phyloP scores from a whole-genome alignment of 2,113 vertebrate genomes.

The Albula goreensis region DNA sequence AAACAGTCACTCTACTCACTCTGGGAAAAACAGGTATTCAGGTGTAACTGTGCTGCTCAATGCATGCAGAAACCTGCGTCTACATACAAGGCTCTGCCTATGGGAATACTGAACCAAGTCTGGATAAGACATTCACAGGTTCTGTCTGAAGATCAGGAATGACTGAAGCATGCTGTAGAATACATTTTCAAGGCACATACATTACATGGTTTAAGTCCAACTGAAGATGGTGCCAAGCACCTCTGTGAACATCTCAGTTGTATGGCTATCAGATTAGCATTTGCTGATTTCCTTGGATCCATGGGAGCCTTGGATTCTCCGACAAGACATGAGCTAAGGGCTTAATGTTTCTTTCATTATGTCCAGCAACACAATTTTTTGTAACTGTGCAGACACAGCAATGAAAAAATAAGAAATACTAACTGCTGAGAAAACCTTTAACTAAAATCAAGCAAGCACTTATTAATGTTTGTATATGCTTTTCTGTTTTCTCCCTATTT shows the following conservation, averaged over 20 bases:
- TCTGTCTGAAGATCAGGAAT: background rate
- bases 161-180: background rate
- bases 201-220: background rate
- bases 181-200: background rate
- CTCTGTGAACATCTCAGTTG: background rate
- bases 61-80: background rate
- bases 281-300: background rate
- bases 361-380: too few relatives aligned
- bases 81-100: background rate
- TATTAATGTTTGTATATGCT: too few relatives aligned
- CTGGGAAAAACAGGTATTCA: too few relatives aligned
- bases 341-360: too few relatives aligned
- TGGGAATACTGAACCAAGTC: background rate
- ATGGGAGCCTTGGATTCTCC: background rate
- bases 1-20: too few relatives aligned
- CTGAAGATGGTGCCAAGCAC: background rate
- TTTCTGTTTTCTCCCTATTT: too few relatives aligned
- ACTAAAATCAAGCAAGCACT: background rate
- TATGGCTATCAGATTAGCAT: background rate
- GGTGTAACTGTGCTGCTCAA: too few relatives aligned
- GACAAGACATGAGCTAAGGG: background rate
- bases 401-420: background rate
- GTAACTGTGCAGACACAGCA: too few relatives aligned
- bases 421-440: background rate
- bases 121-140: background rate